phyloP scores from a whole-genome alignment of 2,888 invertebrate species.

The Epiblema foenella region DNA sequence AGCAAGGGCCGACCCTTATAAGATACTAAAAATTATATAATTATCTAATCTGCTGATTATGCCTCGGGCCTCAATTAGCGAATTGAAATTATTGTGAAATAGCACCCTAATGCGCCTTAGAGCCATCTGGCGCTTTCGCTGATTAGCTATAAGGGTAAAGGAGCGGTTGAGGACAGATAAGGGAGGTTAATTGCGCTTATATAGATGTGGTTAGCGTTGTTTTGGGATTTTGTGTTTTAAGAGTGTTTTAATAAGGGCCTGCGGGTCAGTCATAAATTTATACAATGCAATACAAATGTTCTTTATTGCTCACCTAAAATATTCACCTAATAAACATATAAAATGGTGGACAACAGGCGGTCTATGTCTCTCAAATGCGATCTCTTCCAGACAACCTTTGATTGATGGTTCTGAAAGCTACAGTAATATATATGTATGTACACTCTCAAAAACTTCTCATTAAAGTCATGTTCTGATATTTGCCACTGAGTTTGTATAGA shows the following conservation, averaged over 20 bases:
- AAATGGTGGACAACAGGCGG: too few relatives aligned
- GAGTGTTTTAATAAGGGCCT: background rate
- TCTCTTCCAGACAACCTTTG: too few relatives aligned
- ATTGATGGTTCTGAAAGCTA: too few relatives aligned
- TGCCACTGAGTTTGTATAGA: too few relatives aligned
- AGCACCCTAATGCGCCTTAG: conserved; percentile 63
- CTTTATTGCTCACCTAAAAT: too few relatives aligned
- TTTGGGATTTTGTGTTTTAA: conserved; percentile 5
- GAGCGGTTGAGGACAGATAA: background rate
- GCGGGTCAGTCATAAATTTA: too few relatives aligned
- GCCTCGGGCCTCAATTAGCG: conserved; percentile 68
- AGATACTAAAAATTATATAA: conserved; percentile 66
- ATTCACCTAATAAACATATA: too few relatives aligned
- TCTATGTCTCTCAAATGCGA: too few relatives aligned
- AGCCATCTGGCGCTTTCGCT: conserved; percentile 75
- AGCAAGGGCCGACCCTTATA: conserved; percentile 51
- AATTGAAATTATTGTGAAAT: conserved; percentile 78
- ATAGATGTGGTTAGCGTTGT: conserved; percentile 3
- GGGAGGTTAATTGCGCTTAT: conserved; percentile 11
- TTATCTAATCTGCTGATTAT: conserved; percentile 77
- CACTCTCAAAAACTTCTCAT: too few relatives aligned
- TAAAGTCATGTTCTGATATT: too few relatives aligned
- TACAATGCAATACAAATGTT: too few relatives aligned
- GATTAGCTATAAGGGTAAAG: conserved; percentile 60
- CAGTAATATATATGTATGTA: too few relatives aligned